Evolutionary conservation across 2,113 vertebrate species (phyloP), one percentile per base, ranked within the genome.

Genomic region (Clarias batrachus): DNA sequence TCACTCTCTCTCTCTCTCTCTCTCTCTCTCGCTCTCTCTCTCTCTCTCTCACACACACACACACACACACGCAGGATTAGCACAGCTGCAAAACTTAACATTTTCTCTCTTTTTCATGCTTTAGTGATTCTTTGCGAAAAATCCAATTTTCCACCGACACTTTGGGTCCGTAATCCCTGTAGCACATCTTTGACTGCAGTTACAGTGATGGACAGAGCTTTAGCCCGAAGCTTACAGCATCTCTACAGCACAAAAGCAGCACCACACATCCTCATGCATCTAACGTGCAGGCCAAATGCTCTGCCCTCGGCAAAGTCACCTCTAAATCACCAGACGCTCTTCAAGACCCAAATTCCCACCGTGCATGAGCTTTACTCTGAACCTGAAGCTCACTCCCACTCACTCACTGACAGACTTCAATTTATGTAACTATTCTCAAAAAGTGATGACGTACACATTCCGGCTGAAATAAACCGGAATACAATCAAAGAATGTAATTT

Each of bases 111-210:
- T 88, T 85, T 84, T 90, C n/a, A 87, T 84, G 88, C 86, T 86
- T 91, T 68, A 90, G 86, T 88, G 68, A 77, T 77, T 88, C 85
- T 90, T 91, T 83, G 80, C 63, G 77, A 87, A 90, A 91, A 89
- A 87, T 90, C 79, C 85, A 90, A 89, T 90, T 88, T 90, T 91
- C 77, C 85, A 85, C 68, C 56, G 81, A 74, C 79, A 84, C 79
- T 81, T 80, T 81, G 82, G 74, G 77, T 77, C 66, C 68, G 70
- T 90, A 89, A 89, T 89, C 88, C 89, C 89, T 87, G 71, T 60
- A 70, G 82, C 68, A 77, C 86, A 88, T 85, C 78, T 88, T 73
- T n/a, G 87, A 73, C 60, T 76, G 59, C 81, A 80, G 83, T 88
- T 86, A 70, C 77, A 89, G 84, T 81, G 82, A 89, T 80, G 68